Evolutionary conservation across 2,797 vertebrate genomes (phyloP), one percentile per base, ranked within the genome.

Genomic region (Cirrhinus mrigala): DNA sequence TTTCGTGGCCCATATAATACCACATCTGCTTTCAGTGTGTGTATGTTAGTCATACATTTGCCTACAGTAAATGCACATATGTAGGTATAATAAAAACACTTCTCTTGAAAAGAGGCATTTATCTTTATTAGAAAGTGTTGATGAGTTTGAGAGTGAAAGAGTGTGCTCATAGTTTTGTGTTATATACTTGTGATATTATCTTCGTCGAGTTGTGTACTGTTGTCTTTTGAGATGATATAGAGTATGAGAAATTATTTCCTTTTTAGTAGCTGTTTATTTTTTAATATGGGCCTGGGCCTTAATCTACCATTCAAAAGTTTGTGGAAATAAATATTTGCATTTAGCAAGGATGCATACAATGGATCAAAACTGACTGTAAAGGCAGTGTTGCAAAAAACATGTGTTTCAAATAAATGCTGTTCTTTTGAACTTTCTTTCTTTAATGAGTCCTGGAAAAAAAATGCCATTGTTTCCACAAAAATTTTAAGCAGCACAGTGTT

Each of bases 31-130:
- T 74, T 83, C 56, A 50, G 27, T 18, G 22, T 56, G 27, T 73
- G 24, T 22, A 33, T 58, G 52, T 20, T 64, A 64, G 77, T 29
- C 22, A 50, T 29, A 33, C 44, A 64, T 83, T 83, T 83, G 22
- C 27, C 40, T 83, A 74, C 40, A 50, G 56, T 44, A 50, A 82
- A 44, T 60, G 64, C 79, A 27, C 16, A 1, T 60, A 24, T 4
- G 14, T n/a, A 6, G 54, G 14, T 60, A 56, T 58, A 58, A 77
- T 77, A 60, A 24, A 40, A 60, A 7, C 12, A 56, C 7, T 68
- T 37, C 2, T 2, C 27, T 15, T 29, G n/a, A 77, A n/a, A 40
- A 54, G 1, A 76, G 3, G 1, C 15, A 50, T 18, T 79, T 64
- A 22, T n/a, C 15, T 68, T 48, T 4, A 37, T 33, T 52, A 33